Evolutionary conservation across 2,113 vertebrate genomes (phyloP).

Genomic region (Uropsilus gracilis): DNA sequence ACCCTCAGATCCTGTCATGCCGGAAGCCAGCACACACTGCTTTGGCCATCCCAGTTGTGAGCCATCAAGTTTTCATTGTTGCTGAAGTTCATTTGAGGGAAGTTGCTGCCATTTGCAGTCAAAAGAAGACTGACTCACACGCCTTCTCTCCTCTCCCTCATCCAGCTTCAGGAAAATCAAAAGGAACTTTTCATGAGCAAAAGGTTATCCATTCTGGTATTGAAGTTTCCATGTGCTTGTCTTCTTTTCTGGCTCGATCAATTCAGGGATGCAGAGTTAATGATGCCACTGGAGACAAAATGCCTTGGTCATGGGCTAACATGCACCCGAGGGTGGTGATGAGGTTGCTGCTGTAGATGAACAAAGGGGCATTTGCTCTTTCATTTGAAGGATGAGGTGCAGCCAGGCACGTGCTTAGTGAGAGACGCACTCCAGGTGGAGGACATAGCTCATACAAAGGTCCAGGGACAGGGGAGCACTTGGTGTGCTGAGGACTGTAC

Average conservation of each 20-base stretch:
- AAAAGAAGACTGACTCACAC: constrained; percentile 13
- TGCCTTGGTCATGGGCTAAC: constrained; percentile 36
- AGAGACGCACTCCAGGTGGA: not conserved
- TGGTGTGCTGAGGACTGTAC: not conserved
- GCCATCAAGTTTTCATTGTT: constrained; percentile 4
- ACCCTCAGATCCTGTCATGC: not conserved
- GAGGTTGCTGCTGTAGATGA: constrained; percentile 33
- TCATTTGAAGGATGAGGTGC: constrained; percentile 47
- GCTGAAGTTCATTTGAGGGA: constrained; percentile 13
- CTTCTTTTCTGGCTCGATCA: constrained; percentile 60
- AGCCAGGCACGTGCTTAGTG: not conserved
- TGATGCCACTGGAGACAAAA: constrained; percentile 51
- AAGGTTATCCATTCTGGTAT: constrained; percentile 48
- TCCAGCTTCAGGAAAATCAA: constrained; percentile 15
- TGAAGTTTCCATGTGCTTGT: constrained; percentile 31
- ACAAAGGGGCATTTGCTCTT: constrained; percentile 32
- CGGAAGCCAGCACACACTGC: not conserved
- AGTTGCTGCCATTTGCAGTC: constrained; percentile 16
- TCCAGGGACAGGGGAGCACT: not conserved
- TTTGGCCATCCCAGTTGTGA: not conserved
- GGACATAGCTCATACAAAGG: not conserved
- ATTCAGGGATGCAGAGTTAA: constrained; percentile 44
- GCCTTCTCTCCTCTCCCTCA: not conserved
- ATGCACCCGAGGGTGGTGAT: not conserved
- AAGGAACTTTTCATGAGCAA: constrained; percentile 56